Base-by-base conservation (phyloP, 2,113 vertebrate genomes). In the Murina feae region DNA sequence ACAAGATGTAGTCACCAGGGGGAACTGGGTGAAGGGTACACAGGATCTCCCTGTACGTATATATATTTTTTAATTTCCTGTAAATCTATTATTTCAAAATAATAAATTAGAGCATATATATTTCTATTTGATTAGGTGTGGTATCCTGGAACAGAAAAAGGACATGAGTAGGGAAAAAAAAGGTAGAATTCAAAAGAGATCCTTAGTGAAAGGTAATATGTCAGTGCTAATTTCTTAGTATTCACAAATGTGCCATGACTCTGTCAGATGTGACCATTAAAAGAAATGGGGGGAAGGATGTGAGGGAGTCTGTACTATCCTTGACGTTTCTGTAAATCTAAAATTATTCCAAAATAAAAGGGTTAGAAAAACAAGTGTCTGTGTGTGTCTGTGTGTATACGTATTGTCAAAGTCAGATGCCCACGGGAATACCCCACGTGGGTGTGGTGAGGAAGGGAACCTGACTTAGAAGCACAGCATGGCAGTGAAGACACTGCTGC, bases 31-130 rank as follows among this genome's bases (percentile, higher is more conserved):
- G 6, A 88, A 47, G 32, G 6, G 7, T 44, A 44, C 23, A 66
- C 5, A 23, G 76, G 20, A 53, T 81, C 39, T 80, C 39, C 39
- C 17, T 51, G 5, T 12, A 18, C 30, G 18, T 75, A 30, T 49
- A 83, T 9, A 72, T n/a, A 28, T 87, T n/a, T 65, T 72, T 51
- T 44, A 10, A 20, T 49, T 55, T 91, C 30, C 53, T 86, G 5
- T 82, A 76, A 53, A 72, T 55, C 68, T 74, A 12, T 79, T 74
- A 76, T 87, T 88, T 94, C 25, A 60, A 91, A 95, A 65, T 68
- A 65, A 91, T 88, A 86, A 37, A 18, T 78, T 78, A 65, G 39
- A 86, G 60, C 35, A 30, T 28, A 55, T 32, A 17, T 51, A 53
- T 68, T 86, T 75, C n/a, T 10, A 28, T 58, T 72, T 91, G 90